These are phyloP conservation scores for Halesus radiatus DNA, from an alignment of 1,140 invertebrate genomes.

Conservation along the genomic window DNA sequence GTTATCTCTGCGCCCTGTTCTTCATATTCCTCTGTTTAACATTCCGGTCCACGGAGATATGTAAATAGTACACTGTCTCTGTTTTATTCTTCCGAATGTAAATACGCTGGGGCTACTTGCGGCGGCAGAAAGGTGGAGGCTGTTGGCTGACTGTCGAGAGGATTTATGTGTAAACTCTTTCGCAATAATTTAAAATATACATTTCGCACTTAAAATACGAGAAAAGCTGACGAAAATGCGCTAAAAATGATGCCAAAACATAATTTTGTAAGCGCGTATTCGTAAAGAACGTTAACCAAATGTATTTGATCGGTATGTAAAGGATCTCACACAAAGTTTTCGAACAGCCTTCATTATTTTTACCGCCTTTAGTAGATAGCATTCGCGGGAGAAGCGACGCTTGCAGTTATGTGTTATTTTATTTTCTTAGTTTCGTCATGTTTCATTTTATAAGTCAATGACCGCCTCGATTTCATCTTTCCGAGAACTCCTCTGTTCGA, in stretches of 20 bases:
- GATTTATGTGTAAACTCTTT: not conserved
- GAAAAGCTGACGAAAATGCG: not conserved
- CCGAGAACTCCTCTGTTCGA: conserved; percentile 69
- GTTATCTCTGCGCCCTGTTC: not conserved
- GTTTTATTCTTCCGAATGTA: conserved; percentile 6
- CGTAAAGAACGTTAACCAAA: too few species aligned
- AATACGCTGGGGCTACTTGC: conserved; percentile 44
- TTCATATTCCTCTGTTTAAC: conserved; percentile 3
- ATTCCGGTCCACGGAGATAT: conserved; percentile 14
- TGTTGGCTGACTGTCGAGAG: conserved; percentile 68
- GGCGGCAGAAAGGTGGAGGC: conserved; percentile 74
- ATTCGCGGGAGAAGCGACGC: not conserved
- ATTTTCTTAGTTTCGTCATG: conserved; percentile 33
- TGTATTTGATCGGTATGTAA: conserved; percentile 31
- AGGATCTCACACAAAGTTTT: conserved; percentile 73
- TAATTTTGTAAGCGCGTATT: not conserved
- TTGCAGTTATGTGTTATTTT: conserved; percentile 33
- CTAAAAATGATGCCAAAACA: not conserved
- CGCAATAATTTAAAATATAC: not conserved
- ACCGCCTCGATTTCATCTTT: conserved; percentile 42
- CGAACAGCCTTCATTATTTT: conserved; percentile 78
- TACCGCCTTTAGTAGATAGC: conserved; percentile 7
- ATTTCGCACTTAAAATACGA: not conserved
- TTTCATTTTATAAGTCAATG: conserved; percentile 19
- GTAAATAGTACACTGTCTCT: conserved; percentile 4